Evolutionary conservation across 2,113 vertebrate species (phyloP).

Genomic region (Ptychochromis oligacanthus): DNA sequence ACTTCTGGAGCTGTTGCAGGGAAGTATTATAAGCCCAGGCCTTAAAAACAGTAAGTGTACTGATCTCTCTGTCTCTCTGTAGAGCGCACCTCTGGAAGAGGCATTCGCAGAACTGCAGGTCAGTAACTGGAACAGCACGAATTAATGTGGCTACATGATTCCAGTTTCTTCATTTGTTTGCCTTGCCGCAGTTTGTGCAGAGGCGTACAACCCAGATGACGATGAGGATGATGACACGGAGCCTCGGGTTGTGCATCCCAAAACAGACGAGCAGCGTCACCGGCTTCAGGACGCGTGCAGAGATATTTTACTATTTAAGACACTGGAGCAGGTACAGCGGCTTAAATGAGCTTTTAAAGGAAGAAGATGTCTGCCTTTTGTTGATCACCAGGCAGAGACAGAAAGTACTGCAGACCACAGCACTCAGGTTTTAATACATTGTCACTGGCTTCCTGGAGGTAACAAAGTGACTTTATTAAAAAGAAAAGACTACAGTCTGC

Average conservation of each 20-base stretch:
- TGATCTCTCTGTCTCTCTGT: slow-evolving; percentile 46
- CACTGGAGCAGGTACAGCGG: slow-evolving; percentile 88
- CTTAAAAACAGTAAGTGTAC: background rate
- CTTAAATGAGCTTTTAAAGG: background rate
- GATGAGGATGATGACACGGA: slow-evolving; percentile 90
- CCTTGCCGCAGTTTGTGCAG: slow-evolving; percentile 87
- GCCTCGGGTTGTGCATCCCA: slow-evolving; percentile 89
- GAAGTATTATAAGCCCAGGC: background rate
- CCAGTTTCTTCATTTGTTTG: background rate
- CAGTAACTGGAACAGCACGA: slow-evolving; percentile 34
- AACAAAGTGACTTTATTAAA: background rate
- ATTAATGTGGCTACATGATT: background rate
- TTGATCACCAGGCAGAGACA: background rate
- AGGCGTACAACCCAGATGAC: slow-evolving; percentile 91
- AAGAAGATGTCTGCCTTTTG: background rate
- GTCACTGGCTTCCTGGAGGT: background rate
- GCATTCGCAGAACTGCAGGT: slow-evolving; percentile 93
- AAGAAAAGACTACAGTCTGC: background rate
- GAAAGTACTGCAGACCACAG: background rate
- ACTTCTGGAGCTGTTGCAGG: background rate
- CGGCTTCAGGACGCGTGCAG: slow-evolving; percentile 94
- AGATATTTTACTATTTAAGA: slow-evolving; percentile 95
- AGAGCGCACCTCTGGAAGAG: slow-evolving; percentile 84
- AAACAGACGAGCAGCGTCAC: slow-evolving; percentile 90
- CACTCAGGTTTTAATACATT: background rate